These are phyloP conservation scores for Cuculus canorus DNA, from an alignment of 2,797 vertebrate species.

Conservation along the genomic window DNA sequence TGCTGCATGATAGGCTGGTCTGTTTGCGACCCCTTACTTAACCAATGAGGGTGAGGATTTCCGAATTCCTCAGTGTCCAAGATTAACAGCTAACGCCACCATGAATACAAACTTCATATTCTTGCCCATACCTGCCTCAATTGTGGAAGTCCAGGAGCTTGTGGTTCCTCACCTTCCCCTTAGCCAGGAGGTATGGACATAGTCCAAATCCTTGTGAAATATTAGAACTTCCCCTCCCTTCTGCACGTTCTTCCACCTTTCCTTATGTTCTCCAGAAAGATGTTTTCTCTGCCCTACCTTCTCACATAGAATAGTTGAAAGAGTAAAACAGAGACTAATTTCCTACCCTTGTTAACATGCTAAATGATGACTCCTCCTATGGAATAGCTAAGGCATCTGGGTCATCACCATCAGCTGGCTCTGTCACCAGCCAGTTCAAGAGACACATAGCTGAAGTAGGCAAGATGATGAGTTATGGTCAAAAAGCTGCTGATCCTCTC, in stretches of 20 bases:
- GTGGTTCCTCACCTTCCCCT: not conserved
- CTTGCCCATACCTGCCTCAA: not conserved
- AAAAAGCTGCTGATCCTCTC: not conserved
- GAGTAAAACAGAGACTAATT: not conserved
- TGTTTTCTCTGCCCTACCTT: not conserved
- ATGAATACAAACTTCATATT: not conserved
- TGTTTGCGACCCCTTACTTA: not conserved
- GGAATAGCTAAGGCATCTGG: not conserved
- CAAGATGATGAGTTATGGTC: not conserved
- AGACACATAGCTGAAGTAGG: not conserved
- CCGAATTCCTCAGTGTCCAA: not conserved
- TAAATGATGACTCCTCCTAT: not conserved
- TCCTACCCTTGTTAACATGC: not conserved
- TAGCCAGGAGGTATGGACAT: accelerated
- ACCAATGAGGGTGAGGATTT: not conserved
- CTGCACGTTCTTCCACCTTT: not conserved
- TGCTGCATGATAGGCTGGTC: accelerated
- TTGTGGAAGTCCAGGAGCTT: not conserved
- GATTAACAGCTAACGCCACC: not conserved
- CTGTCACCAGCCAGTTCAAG: not conserved
- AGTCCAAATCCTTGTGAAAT: not conserved
- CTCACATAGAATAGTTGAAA: not conserved
- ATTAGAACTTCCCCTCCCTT: not conserved
- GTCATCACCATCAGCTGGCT: not conserved
- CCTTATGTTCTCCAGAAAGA: not conserved